phyloP scores from a whole-genome alignment of 2,113 vertebrate species.

The Struthio camelus region DNA sequence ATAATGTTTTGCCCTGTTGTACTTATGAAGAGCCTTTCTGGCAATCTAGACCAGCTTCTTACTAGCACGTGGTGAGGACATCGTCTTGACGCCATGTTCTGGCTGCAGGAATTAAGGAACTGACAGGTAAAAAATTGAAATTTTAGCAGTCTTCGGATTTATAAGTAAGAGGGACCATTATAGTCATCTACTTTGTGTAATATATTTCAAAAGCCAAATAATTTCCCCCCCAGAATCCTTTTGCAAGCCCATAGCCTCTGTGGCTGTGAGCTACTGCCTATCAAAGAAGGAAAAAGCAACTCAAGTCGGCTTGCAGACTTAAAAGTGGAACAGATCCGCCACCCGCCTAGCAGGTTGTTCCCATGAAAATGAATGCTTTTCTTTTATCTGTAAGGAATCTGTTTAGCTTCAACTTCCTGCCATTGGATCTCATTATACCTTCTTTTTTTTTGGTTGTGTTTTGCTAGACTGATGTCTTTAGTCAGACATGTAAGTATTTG shows the following conservation, averaged over 20 bases:
- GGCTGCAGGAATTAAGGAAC: neutral
- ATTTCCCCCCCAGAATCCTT: neutral
- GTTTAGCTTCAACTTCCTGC: neutral
- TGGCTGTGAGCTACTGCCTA: neutral
- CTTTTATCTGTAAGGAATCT: neutral
- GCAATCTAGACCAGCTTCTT: neutral
- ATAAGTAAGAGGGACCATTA: neutral
- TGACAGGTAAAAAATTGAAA: neutral
- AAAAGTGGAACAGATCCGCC: neutral
- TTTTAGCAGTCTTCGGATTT: neutral
- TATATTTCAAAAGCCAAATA: neutral
- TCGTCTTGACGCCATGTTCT: neutral
- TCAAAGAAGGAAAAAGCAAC: neutral
- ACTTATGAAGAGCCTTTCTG: neutral
- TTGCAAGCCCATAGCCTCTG: neutral
- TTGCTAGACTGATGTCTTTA: neutral
- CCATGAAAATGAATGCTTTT: neutral
- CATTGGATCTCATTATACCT: neutral
- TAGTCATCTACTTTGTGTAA: neutral
- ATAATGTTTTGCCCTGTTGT: neutral
- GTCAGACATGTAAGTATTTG: neutral
- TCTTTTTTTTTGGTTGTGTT: neutral
- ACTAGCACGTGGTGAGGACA: accelerated
- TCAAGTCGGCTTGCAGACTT: accelerated
- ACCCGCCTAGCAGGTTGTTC: neutral